Evolutionary conservation across 2,888 invertebrate species (phyloP), one percentile per base, ranked within the genome.

Genomic region (Drosophila niveifrons): DNA sequence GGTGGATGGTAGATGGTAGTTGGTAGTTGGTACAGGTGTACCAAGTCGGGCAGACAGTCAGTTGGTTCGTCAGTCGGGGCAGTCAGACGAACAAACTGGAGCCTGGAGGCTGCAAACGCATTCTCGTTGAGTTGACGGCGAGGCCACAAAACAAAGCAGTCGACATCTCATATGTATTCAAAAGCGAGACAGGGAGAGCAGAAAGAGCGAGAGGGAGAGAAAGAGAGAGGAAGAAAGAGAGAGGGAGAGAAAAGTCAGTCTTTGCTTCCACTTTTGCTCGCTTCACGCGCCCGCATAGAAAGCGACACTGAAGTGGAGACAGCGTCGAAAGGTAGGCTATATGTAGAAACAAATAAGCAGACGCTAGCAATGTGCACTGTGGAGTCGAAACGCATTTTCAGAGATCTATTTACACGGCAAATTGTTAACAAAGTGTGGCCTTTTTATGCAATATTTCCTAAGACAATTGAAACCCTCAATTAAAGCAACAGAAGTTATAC

Each of bases 21-120:
- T 44, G 34, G 41, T 10, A 11, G 28, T 18, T 34, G 52, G 63
- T 56, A 50, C 68, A 55, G 51, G 47, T 55, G 57, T 10, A 3
- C 4, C 15, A 13, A 36, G 63, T n/a, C 15, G 48, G 17, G 9
- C 39, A 15, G 15, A 6, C 39, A 13, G 13, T 3, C 34, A 36
- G 34, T 36, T n/a, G 11, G 11, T 10, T 10, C 2, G 34, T 2
- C 34, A 36, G 63, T n/a, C 13, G 48, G 17, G 17, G 9, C 39
- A 41, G 13, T 8, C 13, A 31, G 13, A 36, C n/a, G 7, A 8
- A 41, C 13, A 15, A 23, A 15, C 13, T 28, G 47, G 36, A 13
- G 75, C 73, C 73, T 47, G 28, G 29, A 46, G 63, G 75, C 57
- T 36, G 17, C 44, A 29, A 55, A 15, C 52, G 34, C 53, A 44